Evolutionary conservation across 2,113 vertebrate species (phyloP).

Genomic region (Pluvialis apricaria): DNA sequence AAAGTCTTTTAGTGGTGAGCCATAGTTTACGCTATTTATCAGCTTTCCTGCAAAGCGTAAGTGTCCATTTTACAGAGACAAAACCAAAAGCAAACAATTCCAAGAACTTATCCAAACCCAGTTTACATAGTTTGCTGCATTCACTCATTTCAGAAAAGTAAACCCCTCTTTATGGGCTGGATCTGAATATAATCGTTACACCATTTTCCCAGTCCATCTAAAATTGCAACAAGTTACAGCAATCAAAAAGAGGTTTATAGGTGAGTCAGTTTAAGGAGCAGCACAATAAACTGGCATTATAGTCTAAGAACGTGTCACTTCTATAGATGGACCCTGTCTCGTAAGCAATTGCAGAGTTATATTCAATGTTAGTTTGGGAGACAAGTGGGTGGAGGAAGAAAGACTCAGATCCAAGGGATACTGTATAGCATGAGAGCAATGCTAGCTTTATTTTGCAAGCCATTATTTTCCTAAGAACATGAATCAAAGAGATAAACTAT

Average conservation of each 20-base stretch:
- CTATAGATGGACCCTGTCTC: slow-evolving; percentile 24
- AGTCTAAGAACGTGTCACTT: slow-evolving; percentile 24
- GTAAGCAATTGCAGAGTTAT: not conserved
- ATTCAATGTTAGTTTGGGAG: slow-evolving; percentile 7
- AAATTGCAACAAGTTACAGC: slow-evolving; percentile 34
- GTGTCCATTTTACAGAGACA: slow-evolving; percentile 44
- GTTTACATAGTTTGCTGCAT: slow-evolving; percentile 42
- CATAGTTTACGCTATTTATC: slow-evolving; percentile 17
- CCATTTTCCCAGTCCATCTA: slow-evolving; percentile 39
- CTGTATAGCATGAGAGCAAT: slow-evolving; percentile 11
- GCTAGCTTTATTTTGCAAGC: slow-evolving; percentile 54
- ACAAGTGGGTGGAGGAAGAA: not conserved
- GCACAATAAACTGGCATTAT: slow-evolving; percentile 20
- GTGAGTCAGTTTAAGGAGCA: slow-evolving; percentile 40
- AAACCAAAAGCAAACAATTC: slow-evolving; percentile 42
- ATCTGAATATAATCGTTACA: slow-evolving; percentile 43
- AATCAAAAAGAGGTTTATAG: slow-evolving; percentile 24
- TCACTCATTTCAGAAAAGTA: slow-evolving; percentile 52
- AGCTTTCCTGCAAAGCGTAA: slow-evolving; percentile 39
- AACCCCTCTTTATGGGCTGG: slow-evolving; percentile 4
- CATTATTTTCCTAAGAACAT: slow-evolving; percentile 65
- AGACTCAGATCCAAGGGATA: not conserved
- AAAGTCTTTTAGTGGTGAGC: not conserved
- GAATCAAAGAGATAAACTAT: slow-evolving; percentile 66
- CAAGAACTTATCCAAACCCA: slow-evolving; percentile 49